Evolutionary conservation across 2,113 vertebrate genomes (phyloP), one percentile per base, ranked within the genome.

Genomic region (Chlorodrepanis virens): DNA sequence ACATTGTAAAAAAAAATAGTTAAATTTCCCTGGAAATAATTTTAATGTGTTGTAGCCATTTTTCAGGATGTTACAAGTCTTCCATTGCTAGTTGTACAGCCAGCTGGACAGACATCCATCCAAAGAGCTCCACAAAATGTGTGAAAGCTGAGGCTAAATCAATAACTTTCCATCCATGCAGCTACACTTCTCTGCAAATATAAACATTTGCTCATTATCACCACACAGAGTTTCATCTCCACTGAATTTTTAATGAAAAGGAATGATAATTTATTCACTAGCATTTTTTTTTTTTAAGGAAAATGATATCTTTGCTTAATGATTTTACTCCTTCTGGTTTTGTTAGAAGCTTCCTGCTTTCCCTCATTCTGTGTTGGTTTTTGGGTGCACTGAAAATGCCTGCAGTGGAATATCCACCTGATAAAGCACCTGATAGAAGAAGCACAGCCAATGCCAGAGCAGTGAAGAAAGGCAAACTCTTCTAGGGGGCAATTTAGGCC

Each of bases 201-300:
- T 90, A 98, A 96, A 98, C 97, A 97, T 97, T 68, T 90, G 95
- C 97, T 98, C 97, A 97, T 98, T 97, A 98, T 96, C 97, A 94
- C 90, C 90, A 86, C 96, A 93, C 76, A 96, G 87, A 97, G 97
- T 98, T 98, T 96, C 93, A 97, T 97, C 92, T 96, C 95, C 93
- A 96, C 97, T 97, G 96, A 98, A 98, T 97, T 98, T 97, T 97
- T 98, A 98, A 98, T 98, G 97, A 97, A 89, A 93, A 87, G 76
- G 63, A 96, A 97, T 94, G 93, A 94, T 96, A 97, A 97, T 94
- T 97, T 96, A 90, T 93, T 97, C 96, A 95, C 91, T 95, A 92
- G 91, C 33, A 27, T 91, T 95, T 96, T 94, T 56, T 53, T 72
- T 53, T 72, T 67, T 39, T 2, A 10, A 37, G 33, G 71, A 63